Base-by-base conservation (phyloP, 53 echinoderm and acorn worm species). In the Echinarachnius parma region DNA sequence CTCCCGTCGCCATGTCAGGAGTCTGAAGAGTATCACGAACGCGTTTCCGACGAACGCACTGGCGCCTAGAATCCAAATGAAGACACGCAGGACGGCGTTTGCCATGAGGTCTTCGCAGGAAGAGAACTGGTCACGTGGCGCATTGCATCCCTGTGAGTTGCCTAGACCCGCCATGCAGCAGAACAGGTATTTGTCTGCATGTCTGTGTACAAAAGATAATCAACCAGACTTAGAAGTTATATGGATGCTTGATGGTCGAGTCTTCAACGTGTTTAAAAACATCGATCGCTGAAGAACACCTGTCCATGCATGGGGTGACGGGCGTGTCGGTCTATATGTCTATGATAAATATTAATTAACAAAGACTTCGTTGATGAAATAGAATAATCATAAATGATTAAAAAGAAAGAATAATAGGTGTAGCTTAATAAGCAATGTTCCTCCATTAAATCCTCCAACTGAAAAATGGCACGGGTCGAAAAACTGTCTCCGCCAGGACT, bases 21-120 rank as follows among this genome's bases (percentile, higher is more conserved):
- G 19, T 21, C 75, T 33, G 33, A 31, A 72, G 0, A 26, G 53
- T n/a, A 82, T 36, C 4, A 87, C 87, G 10, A 74, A 23, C 20
- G 46, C 23, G 48, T 87, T 87, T 15, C 87, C 87, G 3, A 70
- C 24, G 50, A 87, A 70, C 2, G 87, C 82, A 22, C 69, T 77
- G 8, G 46, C 47, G 2, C 87, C 87, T 28, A 87, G 87, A 1
- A 87, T 54, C 87, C 82, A 82, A 49, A 87, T 82, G 24, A 78
- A 72, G 42, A 78, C 33, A 3, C 82, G 71, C 16, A 82, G 59
- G 20, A 53, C 46, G 24, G 20, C 31, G 16, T 77, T 82, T 23
- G 71, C 49, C 72, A 87, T 78, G n/a, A 87, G 87, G 25, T 78
- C 82, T 35, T 71, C 36, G 24, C 87, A 87, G 21, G 78, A 78